Evolutionary conservation across 2,888 invertebrate genomes (phyloP).

Genomic region (Cheilosia grossa): DNA sequence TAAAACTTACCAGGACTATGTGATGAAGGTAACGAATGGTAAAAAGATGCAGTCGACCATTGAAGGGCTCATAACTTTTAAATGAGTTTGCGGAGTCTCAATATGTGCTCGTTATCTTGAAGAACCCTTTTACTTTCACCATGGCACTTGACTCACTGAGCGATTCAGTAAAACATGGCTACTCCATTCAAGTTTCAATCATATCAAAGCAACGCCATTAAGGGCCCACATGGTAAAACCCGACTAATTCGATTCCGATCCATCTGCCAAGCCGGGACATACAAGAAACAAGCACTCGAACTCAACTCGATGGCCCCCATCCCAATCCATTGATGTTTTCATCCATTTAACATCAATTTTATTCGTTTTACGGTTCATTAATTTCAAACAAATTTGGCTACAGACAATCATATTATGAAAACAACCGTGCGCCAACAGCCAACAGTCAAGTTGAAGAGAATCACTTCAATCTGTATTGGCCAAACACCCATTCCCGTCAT

Average conservation of each 20-base stretch:
- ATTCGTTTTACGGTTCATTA: constrained; percentile 72
- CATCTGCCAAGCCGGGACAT: background rate
- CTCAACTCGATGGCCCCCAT: constrained; percentile 8
- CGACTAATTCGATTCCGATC: background rate
- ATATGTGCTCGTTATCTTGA: too few relatives aligned
- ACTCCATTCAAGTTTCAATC: background rate
- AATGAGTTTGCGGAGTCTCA: too few relatives aligned
- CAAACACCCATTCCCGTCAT: background rate
- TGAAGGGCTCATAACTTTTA: too few relatives aligned
- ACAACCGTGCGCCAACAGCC: constrained; percentile 24
- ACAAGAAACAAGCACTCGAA: background rate
- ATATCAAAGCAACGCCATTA: constrained; percentile 5
- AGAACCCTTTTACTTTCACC: too few relatives aligned
- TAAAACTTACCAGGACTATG: too few relatives aligned
- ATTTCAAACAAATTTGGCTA: constrained; percentile 72
- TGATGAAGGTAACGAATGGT: too few relatives aligned
- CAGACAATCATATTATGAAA: constrained; percentile 66
- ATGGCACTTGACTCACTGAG: too few relatives aligned
- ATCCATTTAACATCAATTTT: constrained; percentile 72
- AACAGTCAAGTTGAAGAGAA: constrained; percentile 15
- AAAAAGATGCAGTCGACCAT: too few relatives aligned
- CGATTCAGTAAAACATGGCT: too few relatives aligned
- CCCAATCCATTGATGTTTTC: constrained; percentile 58
- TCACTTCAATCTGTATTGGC: constrained; percentile 62
- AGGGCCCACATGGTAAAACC: constrained; percentile 5